Base-by-base conservation (phyloP, 2,113 vertebrate genomes). In the Ranitomeya imitator region DNA sequence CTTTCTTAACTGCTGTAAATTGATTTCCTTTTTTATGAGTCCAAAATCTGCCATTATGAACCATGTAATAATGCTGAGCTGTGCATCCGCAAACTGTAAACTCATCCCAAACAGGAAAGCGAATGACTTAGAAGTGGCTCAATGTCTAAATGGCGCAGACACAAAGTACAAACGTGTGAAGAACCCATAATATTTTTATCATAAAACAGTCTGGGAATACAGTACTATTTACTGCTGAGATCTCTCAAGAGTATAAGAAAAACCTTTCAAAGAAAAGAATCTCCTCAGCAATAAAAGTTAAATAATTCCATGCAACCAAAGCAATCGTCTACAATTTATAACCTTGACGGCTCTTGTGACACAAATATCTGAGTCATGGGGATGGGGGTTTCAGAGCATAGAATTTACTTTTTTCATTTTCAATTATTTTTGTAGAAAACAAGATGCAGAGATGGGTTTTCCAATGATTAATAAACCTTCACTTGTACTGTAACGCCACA, bases 341-440 rank as follows among this genome's bases (percentile, higher is more conserved):
- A 89, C 81, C 74, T 89, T 85, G 87, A 85, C 71, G 79, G 78
- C 69, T 85, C 60, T 59, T 69, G 87, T 69, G 81, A 88, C 87
- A 85, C 57, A 74, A 85, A 88, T 85, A 88, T 85, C 87, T 88
- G 87, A 88, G 87, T 88, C 87, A 79, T 88, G 87, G 87, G 73
- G 74, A 85, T 88, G 73, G 23, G 19, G 82, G 74, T 79, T 79
- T 89, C 87, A 89, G 77, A 89, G 85, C 81, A 89, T 26, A 77
- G 23, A 83, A 67, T 85, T 69, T 54, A 7, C 21, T 85, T 85
- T 79, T 81, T 83, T 82, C 65, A 51, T 21, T 85, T 89, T 79
- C 87, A 89, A 79, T 89, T 89, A 88, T 71, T 77, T 77, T 51
- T 83, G 59, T 10, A 88, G 71, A 84, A 88, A 88, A 88, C 51